phyloP scores from a whole-genome alignment of 1,140 invertebrate species.

The Drosophila dunni region DNA sequence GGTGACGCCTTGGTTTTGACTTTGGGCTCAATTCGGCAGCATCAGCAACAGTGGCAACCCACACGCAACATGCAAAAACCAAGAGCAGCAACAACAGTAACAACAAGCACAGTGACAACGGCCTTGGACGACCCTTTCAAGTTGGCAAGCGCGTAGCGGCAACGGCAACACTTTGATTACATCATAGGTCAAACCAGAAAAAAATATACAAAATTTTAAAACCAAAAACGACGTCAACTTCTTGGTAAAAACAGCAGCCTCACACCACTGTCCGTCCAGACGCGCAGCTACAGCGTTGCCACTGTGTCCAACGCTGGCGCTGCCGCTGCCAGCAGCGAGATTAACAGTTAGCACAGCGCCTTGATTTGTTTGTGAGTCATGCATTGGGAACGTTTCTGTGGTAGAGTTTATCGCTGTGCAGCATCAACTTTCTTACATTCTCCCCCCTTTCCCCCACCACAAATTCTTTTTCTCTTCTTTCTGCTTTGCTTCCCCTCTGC shows the following conservation, averaged over 20 bases:
- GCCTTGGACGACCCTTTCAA: conserved; percentile 48
- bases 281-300: neutral
- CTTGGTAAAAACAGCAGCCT: conserved; percentile 11
- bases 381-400: conserved; percentile 45
- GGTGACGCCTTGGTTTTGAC: conserved; percentile 70
- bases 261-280: neutral
- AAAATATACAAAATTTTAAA: too few relatives aligned
- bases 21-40: conserved; percentile 52
- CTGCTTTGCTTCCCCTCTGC: neutral
- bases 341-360: conserved; percentile 32
- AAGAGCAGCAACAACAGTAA: neutral
- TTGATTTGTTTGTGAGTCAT: conserved; percentile 24
- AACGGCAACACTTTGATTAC: conserved; percentile 26
- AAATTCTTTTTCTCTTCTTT: neutral
- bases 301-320: neutral
- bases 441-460: neutral
- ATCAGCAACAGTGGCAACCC: conserved; percentile 7
- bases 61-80: conserved; percentile 24
- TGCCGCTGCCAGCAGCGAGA: neutral
- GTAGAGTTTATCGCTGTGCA: conserved; percentile 1
- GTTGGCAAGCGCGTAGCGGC: neutral
- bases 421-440: conserved; percentile 16
- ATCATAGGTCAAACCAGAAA: conserved; percentile 37
- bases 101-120: conserved; percentile 3
- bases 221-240: conserved; percentile 9